Base-by-base conservation (phyloP, 2,797 vertebrate species). In the Eurystomus glaucurus region DNA sequence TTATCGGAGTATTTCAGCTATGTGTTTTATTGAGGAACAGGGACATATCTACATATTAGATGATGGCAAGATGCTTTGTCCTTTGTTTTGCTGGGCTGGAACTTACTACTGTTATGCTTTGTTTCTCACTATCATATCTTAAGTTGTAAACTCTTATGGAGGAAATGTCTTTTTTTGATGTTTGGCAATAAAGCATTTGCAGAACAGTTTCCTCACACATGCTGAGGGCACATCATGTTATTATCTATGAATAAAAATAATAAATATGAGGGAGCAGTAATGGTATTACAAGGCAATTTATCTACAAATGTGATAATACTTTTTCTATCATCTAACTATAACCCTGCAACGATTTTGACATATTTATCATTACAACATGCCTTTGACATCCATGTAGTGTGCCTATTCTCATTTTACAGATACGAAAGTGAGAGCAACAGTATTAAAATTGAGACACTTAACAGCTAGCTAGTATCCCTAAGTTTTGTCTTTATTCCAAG, bases 231-330 rank as follows among this genome's bases (percentile, higher is more conserved):
- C 5, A 58, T 62, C 3, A n/a, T 35, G 4, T 41, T 91, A 37
- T 84, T 81, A 66, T 71, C 31, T 71, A n/a, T 64, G 11, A 81
- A 84, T 46, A 91, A 89, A 96, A 62, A 54, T 26, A 71, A 20
- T 41, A 85, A 50, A 83, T 50, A 26, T 50, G 68, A 88, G 26
- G 37, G 4, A 89, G 33, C 12, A 70, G 3, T 74, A 78, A 68
- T 66, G 19, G 1, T 23, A 60, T 62, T 55, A 50, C 13, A 68
- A 10, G 13, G 1, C 12, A 84, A 48, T 33, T 54, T 85, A 26
- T 85, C 70, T 91, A 58, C 18, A 69, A 72, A 54, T 19, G 31
- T 7, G 26, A 20, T 18, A 83, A 70, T 15, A 61, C 2, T 15
- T 89, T 68, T 93, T 37, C 15, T 6, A 23, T 51, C 84, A 5